phyloP scores from a whole-genome alignment of 1,140 invertebrate genomes.

The Drosophila lacteicornis region DNA sequence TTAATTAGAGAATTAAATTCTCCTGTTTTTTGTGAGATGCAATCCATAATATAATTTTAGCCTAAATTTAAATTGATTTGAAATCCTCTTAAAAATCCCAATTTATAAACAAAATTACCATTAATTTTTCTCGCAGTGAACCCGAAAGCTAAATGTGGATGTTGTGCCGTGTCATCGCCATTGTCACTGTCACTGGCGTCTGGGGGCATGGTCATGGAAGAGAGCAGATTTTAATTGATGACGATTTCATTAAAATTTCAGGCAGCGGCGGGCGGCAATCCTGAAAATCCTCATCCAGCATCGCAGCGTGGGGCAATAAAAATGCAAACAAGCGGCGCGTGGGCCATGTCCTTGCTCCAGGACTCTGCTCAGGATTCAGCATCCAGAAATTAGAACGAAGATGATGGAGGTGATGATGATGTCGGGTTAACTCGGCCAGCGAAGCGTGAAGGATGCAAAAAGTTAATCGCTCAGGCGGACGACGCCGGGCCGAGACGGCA shows the following conservation, averaged over 20 bases:
- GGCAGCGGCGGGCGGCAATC: slow-evolving; percentile 25
- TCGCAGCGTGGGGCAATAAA: slow-evolving; percentile 62
- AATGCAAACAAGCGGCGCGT: slow-evolving; percentile 68
- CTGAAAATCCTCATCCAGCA: slow-evolving; percentile 65
- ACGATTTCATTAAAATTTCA: slow-evolving; percentile 81
- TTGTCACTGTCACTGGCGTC: slow-evolving; percentile 40
- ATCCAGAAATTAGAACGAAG: slow-evolving; percentile 2
- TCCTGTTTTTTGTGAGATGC: background rate
- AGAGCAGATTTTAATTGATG: slow-evolving; percentile 80
- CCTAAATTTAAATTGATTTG: background rate
- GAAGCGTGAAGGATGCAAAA: slow-evolving; percentile 80
- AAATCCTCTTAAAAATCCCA: too few species aligned
- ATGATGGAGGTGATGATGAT: slow-evolving; percentile 29
- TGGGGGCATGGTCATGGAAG: slow-evolving; percentile 60
- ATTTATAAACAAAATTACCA: too few species aligned
- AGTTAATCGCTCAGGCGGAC: slow-evolving; percentile 82
- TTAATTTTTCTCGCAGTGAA: slow-evolving; percentile 23
- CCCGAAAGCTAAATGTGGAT: background rate
- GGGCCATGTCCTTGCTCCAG: slow-evolving; percentile 36
- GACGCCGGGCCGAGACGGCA: slow-evolving; percentile 22
- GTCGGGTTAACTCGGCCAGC: slow-evolving; percentile 36
- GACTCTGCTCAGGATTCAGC: background rate
- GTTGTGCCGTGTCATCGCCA: slow-evolving; percentile 64
- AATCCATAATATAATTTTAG: background rate
- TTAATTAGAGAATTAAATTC: too few species aligned